These are phyloP conservation scores for Onychostruthus taczanowskii DNA, from an alignment of 2,113 vertebrate genomes.

Conservation along the genomic window DNA sequence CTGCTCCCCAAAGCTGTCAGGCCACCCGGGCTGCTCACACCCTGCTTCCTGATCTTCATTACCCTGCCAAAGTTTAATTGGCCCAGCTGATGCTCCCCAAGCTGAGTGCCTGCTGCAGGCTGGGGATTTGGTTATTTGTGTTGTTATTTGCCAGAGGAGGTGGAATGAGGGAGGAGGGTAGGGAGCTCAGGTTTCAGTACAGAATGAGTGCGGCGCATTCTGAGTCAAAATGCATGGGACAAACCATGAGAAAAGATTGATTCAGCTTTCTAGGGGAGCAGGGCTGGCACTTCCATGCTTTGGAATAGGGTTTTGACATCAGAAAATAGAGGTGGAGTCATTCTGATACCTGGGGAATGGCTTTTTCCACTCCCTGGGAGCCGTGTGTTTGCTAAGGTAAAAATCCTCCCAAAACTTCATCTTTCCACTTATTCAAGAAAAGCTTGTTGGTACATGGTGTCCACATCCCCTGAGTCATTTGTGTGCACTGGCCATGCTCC, in stretches of 20 bases:
- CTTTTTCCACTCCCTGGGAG: neutral
- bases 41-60: neutral
- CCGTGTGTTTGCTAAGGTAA: fast-evolving
- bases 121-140: neutral
- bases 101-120: neutral
- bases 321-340: neutral
- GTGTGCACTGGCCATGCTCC: neutral
- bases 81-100: slow-evolving; percentile 40
- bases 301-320: neutral
- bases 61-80: slow-evolving; percentile 52
- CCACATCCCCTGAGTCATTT: neutral
- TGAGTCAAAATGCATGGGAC: neutral
- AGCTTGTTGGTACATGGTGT: neutral
- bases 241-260: neutral
- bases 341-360: neutral
- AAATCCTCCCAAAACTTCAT: neutral
- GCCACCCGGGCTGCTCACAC: neutral
- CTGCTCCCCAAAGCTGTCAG: slow-evolving; percentile 29
- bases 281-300: neutral
- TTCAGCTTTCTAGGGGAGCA: neutral
- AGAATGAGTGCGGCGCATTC: neutral
- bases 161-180: neutral
- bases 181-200: neutral
- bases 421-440: neutral
- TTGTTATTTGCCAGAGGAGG: neutral